These are phyloP conservation scores for Paramacrobiotus metropolitanus DNA, from an alignment of 1,140 invertebrate species.

Conservation along the genomic window DNA sequence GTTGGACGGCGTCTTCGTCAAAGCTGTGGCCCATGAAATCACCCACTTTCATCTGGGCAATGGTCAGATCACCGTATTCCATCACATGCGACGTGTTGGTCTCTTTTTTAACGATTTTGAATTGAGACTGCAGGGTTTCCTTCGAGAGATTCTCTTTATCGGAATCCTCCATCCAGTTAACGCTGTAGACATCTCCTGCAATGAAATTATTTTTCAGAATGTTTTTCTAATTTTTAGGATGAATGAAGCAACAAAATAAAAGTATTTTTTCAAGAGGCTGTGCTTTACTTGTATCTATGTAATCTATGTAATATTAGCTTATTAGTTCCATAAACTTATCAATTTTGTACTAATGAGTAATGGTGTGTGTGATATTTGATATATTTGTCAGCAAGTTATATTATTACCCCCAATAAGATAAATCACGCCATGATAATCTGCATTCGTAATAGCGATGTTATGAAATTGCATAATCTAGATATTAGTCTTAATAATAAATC, in stretches of 20 bases:
- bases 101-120: constrained; percentile 29
- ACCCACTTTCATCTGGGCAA: constrained; percentile 16
- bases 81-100: constrained; percentile 35
- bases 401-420: no score
- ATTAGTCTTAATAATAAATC: no score
- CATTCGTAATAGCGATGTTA: constrained; percentile 12
- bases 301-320: no score
- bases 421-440: constrained; percentile 4
- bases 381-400: no score
- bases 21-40: constrained; percentile 18
- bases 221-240: no score
- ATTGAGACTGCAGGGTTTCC: constrained; percentile 33
- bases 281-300: no score
- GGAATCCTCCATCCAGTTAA: constrained; percentile 41
- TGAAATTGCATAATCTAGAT: no score
- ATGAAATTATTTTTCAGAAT: constrained; percentile 10
- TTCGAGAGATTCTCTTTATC: constrained; percentile 29
- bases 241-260: no score
- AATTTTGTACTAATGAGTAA: no score
- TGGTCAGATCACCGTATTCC: constrained; percentile 30
- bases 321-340: no score
- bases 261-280: no score
- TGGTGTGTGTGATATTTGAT: no score
- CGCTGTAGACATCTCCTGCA: constrained; percentile 32
- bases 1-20: not conserved